phyloP scores from a whole-genome alignment of 2,797 vertebrate species.

The Enteromius anoplus region DNA sequence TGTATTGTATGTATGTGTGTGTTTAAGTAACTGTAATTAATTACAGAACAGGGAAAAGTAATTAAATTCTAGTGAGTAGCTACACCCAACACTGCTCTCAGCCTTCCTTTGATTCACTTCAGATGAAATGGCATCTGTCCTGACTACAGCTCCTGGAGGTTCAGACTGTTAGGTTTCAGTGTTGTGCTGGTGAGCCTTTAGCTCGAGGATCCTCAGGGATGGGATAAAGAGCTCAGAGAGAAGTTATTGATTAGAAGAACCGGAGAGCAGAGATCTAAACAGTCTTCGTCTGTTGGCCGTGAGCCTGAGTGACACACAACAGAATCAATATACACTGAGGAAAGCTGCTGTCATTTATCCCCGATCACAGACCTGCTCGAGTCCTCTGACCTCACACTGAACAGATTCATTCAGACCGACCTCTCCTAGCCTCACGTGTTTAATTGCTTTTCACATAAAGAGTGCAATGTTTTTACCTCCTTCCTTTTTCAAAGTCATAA shows the following conservation, averaged over 20 bases:
- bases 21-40: no score
- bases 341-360: constrained; percentile 1
- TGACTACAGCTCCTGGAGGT: background rate
- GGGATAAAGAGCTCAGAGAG: background rate
- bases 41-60: no score
- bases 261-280: background rate
- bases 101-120: background rate
- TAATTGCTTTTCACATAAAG: constrained; percentile 53
- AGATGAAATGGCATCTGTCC: background rate
- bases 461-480: no score
- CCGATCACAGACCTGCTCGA: constrained; percentile 20
- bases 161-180: background rate
- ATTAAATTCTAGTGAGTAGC: no score
- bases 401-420: background rate
- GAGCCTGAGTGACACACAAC: constrained; percentile 4
- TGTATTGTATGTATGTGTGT: no score
- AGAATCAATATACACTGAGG: background rate
- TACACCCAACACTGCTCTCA: no score
- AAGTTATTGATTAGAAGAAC: background rate
- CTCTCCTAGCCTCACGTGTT: constrained; percentile 47
- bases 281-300: background rate
- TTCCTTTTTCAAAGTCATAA: no score
- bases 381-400: background rate
- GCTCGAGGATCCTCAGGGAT: background rate
- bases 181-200: background rate